These are phyloP conservation scores for Sylvietta virens DNA, from an alignment of 2,113 vertebrate species.

Conservation along the genomic window DNA sequence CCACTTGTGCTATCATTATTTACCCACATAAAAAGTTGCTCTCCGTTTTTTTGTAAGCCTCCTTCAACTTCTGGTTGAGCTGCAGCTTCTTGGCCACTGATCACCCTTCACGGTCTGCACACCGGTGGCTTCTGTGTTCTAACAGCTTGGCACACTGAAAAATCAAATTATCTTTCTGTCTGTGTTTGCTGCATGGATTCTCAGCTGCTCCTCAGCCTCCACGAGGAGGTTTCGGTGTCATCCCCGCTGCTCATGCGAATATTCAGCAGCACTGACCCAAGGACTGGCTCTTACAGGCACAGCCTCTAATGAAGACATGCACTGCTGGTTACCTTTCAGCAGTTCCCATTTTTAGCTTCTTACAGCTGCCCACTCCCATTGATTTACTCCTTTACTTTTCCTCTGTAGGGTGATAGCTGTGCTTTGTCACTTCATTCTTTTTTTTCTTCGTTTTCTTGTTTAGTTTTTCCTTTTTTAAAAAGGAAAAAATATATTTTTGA, in stretches of 20 bases:
- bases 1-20: not conserved
- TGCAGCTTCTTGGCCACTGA: not conserved
- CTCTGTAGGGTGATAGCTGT: not conserved
- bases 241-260: not conserved
- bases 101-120: not conserved
- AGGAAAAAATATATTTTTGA: rapidly evolving
- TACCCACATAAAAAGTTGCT: not conserved
- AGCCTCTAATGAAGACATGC: not conserved
- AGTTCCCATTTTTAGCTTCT: not conserved
- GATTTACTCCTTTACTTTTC: not conserved
- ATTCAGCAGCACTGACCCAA: not conserved
- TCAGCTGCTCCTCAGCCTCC: not conserved
- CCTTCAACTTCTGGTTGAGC: not conserved
- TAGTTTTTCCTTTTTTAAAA: not conserved
- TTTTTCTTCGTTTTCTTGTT: not conserved
- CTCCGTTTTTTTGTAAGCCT: not conserved
- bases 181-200: not conserved
- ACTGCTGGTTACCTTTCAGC: not conserved
- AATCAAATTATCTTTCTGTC: not conserved
- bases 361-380: not conserved
- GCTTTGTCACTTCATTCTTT: rapidly evolving
- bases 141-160: rapidly evolving
- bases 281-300: not conserved
- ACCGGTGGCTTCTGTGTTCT: rapidly evolving
- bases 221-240: not conserved